Base-by-base conservation (phyloP, 1,140 invertebrate species). In the Atta texana region DNA sequence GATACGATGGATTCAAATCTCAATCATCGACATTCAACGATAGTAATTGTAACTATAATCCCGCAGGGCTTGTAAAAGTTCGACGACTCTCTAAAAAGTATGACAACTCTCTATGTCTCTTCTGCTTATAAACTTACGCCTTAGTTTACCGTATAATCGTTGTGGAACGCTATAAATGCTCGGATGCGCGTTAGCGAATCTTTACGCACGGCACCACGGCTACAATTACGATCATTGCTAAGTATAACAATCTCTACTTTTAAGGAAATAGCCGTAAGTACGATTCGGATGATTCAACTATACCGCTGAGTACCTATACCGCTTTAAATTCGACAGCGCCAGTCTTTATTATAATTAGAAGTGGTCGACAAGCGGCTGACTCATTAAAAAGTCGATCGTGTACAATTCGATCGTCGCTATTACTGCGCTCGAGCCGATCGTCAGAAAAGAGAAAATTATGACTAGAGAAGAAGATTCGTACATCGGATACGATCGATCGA, bases 371-470 rank as follows among this genome's bases (percentile, higher is more conserved):
- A 34, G 14, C n/a, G 18, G 21, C 28, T 69, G n/a, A 53, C 28
- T 34, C 31, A 31, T 28, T 8, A 34, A 74, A 84, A 57, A 31
- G 39, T 80, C 49, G 44, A 55, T 66, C 8, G n/a, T 21, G 18
- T 75, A 77, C 18, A 66, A 44, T 59, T 63, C 53, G 57, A 75
- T 61, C 68, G 39, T 7, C 28, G 55, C 69, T 49, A 24, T 75
- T 61, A 14, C 87, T 87, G 88, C 91, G 87, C 80, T 90, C 88
- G 88, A 80, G 84, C 61, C 77, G 88, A 91, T 85, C 89, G 88
- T 89, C 72, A 53, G 49, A 55, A 81, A 74, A 57, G 61, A 69
- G 75, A 80, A 81, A 72, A 75, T 76, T 87, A 57, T 57, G 39
- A 74, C 71, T 80, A 80, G 64, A 39, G 84, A 88, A 76, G 88